These are phyloP conservation scores for Metalampra italica DNA, from an alignment of 2,888 invertebrate species.

Conservation along the genomic window DNA sequence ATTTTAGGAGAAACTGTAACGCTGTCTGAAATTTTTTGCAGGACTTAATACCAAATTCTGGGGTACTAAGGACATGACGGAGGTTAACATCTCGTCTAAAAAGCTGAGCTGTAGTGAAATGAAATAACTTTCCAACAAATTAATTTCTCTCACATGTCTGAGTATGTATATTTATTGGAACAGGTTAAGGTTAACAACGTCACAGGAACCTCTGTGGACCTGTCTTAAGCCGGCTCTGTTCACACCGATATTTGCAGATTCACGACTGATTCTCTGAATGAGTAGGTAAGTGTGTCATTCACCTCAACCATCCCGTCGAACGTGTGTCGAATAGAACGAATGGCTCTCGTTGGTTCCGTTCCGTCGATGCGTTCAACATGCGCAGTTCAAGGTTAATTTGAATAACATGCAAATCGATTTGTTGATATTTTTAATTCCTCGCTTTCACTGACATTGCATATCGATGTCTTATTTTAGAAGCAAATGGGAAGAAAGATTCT, in stretches of 20 bases:
- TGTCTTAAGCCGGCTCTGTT: not conserved
- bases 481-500: not conserved
- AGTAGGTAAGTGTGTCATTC: constrained; percentile 12
- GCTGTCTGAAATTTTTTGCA: too few relatives aligned
- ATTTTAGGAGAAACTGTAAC: too few relatives aligned
- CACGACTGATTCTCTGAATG: constrained; percentile 1
- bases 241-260: constrained; percentile 2
- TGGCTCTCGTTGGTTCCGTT: constrained; percentile 1
- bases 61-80: too few relatives aligned
- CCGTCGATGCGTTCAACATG: not conserved
- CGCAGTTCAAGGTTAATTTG: constrained; percentile 9
- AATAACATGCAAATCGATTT: constrained; percentile 6
- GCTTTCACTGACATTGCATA: constrained; percentile 4
- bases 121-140: too few relatives aligned
- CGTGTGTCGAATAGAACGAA: not conserved
- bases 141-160: too few relatives aligned
- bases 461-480: constrained; percentile 5
- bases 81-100: too few relatives aligned
- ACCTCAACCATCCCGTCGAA: not conserved
- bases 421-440: constrained; percentile 1
- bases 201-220: not conserved
- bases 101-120: too few relatives aligned
- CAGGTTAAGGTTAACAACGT: too few relatives aligned
- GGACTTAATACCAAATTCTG: too few relatives aligned
- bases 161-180: too few relatives aligned